Evolutionary conservation across 2,113 vertebrate genomes (phyloP).

Genomic region (Pseudorhombus dupliciocellatus): DNA sequence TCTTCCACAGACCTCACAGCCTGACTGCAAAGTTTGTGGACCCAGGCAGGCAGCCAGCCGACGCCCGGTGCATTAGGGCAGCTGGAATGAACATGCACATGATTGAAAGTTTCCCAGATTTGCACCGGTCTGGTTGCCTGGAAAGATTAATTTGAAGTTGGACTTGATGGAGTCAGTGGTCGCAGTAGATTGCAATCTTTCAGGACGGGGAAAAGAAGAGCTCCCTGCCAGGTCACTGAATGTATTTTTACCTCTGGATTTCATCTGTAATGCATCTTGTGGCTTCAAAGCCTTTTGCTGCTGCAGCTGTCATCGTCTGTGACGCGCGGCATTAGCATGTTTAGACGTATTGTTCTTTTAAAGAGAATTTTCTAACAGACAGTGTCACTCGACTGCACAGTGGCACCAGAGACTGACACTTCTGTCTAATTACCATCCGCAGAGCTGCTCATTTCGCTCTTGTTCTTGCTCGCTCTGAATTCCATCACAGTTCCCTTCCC

Average conservation of each 20-base stretch:
- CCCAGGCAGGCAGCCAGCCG: conserved; percentile 19
- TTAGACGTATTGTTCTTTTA: not conserved
- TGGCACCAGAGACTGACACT: not conserved
- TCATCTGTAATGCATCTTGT: too few relatives aligned
- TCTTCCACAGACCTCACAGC: conserved; percentile 78
- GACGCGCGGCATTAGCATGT: too few relatives aligned
- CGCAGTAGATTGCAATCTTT: not conserved
- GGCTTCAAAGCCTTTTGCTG: too few relatives aligned
- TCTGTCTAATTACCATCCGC: not conserved
- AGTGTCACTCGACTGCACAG: not conserved
- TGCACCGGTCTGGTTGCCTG: conserved; percentile 10
- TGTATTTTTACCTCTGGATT: not conserved
- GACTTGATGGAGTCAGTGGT: conserved; percentile 15
- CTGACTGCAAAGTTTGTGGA: conserved; percentile 67
- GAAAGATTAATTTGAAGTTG: conserved; percentile 46
- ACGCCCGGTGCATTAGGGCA: conserved; percentile 33
- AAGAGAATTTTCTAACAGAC: not conserved
- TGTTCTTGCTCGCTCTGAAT: not conserved
- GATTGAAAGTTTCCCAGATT: conserved; percentile 56
- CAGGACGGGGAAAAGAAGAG: conserved; percentile 12
- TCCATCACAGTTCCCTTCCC: too few relatives aligned
- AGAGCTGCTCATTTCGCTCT: not conserved
- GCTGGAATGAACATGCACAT: conserved; percentile 46
- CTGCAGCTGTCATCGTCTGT: too few relatives aligned
- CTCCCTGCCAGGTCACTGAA: too few relatives aligned